These are phyloP conservation scores for Leucosticte australis DNA, from an alignment of 2,113 vertebrate genomes.

Conservation along the genomic window DNA sequence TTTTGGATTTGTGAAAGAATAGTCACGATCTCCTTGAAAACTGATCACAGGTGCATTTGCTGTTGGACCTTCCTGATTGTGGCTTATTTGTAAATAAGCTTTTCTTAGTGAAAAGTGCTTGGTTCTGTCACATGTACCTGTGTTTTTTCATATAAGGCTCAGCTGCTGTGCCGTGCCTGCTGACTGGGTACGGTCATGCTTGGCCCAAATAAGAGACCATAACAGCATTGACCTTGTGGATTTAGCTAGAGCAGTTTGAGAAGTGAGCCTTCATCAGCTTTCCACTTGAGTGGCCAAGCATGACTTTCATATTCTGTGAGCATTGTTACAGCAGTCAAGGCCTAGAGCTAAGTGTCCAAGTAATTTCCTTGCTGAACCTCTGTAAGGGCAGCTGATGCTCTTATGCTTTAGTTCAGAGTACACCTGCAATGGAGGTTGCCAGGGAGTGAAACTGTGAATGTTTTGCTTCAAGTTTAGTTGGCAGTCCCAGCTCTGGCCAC, in stretches of 20 bases:
- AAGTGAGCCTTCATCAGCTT: not conserved
- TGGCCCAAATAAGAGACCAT: not conserved
- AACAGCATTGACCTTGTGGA: not conserved
- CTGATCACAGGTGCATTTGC: not conserved
- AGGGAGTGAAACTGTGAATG: not conserved
- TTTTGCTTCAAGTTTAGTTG: not conserved
- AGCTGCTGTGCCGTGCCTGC: fast-evolving
- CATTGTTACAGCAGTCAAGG: not conserved
- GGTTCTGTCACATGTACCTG: not conserved
- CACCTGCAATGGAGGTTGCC: not conserved
- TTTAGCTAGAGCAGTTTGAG: not conserved
- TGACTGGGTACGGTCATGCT: not conserved
- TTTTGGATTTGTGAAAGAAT: not conserved
- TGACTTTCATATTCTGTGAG: not conserved
- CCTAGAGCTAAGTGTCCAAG: not conserved
- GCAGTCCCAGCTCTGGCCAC: not conserved
- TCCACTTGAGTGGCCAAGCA: not conserved
- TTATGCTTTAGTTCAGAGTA: not conserved
- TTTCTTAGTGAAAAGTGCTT: not conserved
- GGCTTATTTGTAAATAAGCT: not conserved
- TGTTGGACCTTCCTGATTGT: not conserved
- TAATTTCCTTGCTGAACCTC: not conserved
- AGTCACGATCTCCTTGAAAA: not conserved
- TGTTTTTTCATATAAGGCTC: not conserved
- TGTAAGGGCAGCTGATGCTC: not conserved